Evolutionary conservation across 2,797 vertebrate species (phyloP), one percentile per base, ranked within the genome.

Genomic region (Arctocebus calabarensis): DNA sequence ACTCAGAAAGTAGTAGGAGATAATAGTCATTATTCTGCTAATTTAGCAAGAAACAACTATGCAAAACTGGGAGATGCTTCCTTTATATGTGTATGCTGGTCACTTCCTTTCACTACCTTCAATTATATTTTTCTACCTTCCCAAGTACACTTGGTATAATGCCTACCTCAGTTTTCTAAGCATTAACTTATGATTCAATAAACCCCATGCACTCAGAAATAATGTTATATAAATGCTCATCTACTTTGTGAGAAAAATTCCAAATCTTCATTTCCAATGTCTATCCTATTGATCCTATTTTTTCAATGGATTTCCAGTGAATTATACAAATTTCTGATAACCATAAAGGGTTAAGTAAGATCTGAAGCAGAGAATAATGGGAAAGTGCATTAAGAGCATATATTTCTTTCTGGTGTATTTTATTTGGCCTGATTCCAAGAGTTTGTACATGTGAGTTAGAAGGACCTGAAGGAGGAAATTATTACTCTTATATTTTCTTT

Each of bases 41-140:
- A 95, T 88, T 94, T 95, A 95, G 68, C 55, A 96, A 95, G 81
- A 92, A 96, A 77, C n/a, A 92, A 68, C 34, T 77, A 13, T 87
- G 64, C 9, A 81, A 89, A 88, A 84, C 25, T 43, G 22, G 32
- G 17, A 94, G 10, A 40, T 74, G 34, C 23, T 91, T 27, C 75
- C 29, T 64, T 90, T 19, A 29, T 78, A 55, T 34, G 4, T 19
- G 27, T 79, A 40, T 40, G 4, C n/a, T 52, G 61, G 48, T 66
- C 43, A 83, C 25, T 17, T 68, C 22, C 52, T 75, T 91, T 78
- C 23, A 70, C 13, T 68, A 34, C n/a, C 37, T 70, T 94, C 19
- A 91, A 92, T 75, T 88, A 20, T 25, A 55, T 43, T 75, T 90
- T 96, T 73, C 6, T 20, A 81, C 20, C 83, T 66, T 27, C 5